These are phyloP conservation scores for Silvanus unidentatus DNA, from an alignment of 2,888 invertebrate species.

Conservation along the genomic window DNA sequence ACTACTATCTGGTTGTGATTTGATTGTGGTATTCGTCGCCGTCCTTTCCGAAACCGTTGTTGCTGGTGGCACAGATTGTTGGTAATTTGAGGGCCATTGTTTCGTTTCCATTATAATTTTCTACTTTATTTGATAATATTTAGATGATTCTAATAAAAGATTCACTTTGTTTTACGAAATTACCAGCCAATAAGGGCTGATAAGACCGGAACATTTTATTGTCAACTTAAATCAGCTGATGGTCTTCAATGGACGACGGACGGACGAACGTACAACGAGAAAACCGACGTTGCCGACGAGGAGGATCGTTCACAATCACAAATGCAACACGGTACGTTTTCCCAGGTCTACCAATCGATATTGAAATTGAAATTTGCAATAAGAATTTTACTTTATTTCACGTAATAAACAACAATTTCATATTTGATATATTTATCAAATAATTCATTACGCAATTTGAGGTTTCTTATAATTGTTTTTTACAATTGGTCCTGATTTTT, in stretches of 20 bases:
- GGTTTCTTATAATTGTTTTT: no score
- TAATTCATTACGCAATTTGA: no score
- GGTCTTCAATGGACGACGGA: constrained; percentile 42
- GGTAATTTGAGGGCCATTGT: constrained; percentile 39
- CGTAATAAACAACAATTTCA: no score
- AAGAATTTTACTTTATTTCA: no score
- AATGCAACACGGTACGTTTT: no score
- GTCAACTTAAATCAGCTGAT: constrained; percentile 44
- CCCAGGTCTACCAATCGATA: no score
- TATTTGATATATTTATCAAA: no score
- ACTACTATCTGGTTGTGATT: constrained; percentile 10
- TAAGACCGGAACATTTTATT: constrained; percentile 44
- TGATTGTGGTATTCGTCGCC: constrained; percentile 11
- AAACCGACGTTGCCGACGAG: no score
- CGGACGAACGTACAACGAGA: no score
- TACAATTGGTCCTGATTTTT: no score
- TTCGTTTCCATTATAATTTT: constrained; percentile 39
- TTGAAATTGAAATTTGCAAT: no score
- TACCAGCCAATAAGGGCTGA: constrained; percentile 33
- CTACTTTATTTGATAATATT: constrained; percentile 18
- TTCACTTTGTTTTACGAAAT: constrained; percentile 34
- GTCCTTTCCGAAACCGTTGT: constrained; percentile 31
- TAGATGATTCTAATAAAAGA: constrained; percentile 27
- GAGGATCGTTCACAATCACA: no score
- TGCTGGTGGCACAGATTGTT: constrained; percentile 38